These are phyloP conservation scores for Fragum sueziense DNA, from an alignment of 2,888 invertebrate genomes.

Conservation along the genomic window DNA sequence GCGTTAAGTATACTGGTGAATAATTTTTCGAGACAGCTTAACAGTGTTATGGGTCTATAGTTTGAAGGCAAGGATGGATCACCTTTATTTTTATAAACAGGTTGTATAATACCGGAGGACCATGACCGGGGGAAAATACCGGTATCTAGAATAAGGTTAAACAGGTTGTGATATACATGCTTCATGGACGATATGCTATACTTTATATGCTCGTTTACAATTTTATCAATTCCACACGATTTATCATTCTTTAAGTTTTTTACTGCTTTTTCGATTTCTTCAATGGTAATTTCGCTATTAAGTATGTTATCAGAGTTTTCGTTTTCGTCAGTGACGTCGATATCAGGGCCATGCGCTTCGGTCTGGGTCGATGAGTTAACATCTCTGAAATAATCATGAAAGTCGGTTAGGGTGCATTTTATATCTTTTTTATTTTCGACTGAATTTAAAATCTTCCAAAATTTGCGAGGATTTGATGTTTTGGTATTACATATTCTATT, in stretches of 20 bases:
- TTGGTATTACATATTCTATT: background rate
- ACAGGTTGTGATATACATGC: conserved; percentile 4
- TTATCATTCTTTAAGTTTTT: conserved; percentile 20
- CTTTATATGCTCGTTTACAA: conserved; percentile 18
- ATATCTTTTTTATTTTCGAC: background rate
- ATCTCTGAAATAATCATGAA: background rate
- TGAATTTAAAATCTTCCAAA: background rate
- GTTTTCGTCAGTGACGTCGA: background rate
- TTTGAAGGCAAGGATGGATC: conserved; percentile 9
- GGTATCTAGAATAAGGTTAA: conserved; percentile 21
- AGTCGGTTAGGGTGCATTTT: background rate
- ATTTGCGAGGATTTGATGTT: background rate
- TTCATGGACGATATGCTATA: background rate
- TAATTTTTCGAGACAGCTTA: conserved; percentile 24
- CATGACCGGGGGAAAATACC: conserved; percentile 12
- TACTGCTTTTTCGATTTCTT: background rate
- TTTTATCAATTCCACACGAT: background rate
- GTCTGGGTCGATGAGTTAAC: background rate
- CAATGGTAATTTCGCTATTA: background rate
- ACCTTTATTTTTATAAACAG: conserved; percentile 34
- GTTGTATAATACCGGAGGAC: conserved; percentile 6
- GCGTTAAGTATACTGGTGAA: conserved; percentile 11
- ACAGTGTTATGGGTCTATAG: conserved; percentile 26
- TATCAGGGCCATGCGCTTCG: background rate
- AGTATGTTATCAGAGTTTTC: background rate